Evolutionary conservation across 2,888 invertebrate genomes (phyloP).

Genomic region (Pegoplata infirma): DNA sequence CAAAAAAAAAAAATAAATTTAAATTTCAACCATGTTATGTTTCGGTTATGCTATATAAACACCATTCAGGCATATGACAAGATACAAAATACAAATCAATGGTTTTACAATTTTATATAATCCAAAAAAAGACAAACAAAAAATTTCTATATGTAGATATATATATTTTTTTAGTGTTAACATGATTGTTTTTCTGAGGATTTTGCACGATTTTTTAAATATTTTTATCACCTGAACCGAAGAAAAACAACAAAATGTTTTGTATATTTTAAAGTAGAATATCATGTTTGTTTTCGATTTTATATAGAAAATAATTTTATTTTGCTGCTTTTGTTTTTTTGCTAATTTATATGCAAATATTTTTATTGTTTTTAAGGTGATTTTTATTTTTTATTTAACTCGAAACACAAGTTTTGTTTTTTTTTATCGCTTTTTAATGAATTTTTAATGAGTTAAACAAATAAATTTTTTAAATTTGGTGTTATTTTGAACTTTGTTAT

Average conservation of each 20-base stretch:
- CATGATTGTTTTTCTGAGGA: neutral
- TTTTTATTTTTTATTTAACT: neutral
- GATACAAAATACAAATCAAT: slow-evolving; percentile 31
- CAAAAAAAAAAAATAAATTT: neutral
- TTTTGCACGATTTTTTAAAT: slow-evolving; percentile 24
- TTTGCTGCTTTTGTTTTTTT: neutral
- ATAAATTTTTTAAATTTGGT: slow-evolving; percentile 1
- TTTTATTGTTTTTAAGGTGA: neutral
- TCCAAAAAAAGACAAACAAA: neutral
- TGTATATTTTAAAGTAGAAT: neutral
- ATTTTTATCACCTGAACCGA: neutral
- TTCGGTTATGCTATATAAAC: slow-evolving; percentile 37
- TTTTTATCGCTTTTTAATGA: slow-evolving; percentile 27
- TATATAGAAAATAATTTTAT: neutral
- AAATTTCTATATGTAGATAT: too few relatives aligned
- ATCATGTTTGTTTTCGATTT: neutral
- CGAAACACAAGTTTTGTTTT: neutral
- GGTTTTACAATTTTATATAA: slow-evolving; percentile 10
- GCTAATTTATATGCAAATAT: slow-evolving; percentile 43
- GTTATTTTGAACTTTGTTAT: neutral
- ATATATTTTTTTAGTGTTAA: slow-evolving; percentile 19
- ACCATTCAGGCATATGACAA: slow-evolving; percentile 46
- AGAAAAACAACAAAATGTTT: neutral
- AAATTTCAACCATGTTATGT: slow-evolving; percentile 24
- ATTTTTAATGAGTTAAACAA: slow-evolving; percentile 40